phyloP scores from a whole-genome alignment of 1,140 invertebrate genomes.

The Stegodyphus mimosarum region DNA sequence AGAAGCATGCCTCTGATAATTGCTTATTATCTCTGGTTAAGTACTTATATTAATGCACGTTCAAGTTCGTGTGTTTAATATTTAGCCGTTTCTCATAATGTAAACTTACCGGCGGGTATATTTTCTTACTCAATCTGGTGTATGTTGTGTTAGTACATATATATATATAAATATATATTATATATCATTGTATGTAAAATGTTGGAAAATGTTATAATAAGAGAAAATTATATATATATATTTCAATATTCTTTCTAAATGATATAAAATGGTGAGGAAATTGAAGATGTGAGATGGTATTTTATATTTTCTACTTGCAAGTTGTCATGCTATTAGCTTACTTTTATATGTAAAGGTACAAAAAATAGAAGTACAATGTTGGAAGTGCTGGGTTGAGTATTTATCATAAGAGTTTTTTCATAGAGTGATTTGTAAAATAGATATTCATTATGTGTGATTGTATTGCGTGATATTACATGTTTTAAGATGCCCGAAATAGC shows the following conservation, averaged over 20 bases:
- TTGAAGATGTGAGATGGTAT: conserved; percentile 43
- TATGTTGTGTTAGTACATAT: conserved; percentile 55
- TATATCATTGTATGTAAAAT: conserved; percentile 60
- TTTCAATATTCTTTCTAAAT: conserved; percentile 60
- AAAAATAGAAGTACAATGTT: conserved; percentile 49
- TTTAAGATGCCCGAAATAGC: conserved; percentile 11
- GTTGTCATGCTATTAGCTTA: conserved; percentile 58
- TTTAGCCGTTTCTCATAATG: conserved; percentile 57
- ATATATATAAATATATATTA: conserved; percentile 59
- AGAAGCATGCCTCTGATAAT: conserved; percentile 30
- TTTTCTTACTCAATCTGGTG: conserved; percentile 58
- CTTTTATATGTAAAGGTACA: conserved; percentile 58
- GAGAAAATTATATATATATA: conserved; percentile 53
- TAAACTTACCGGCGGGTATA: conserved; percentile 58
- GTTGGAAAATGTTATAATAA: conserved; percentile 57
- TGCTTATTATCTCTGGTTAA: conserved; percentile 40
- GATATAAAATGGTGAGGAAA: conserved; percentile 40
- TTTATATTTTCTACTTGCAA: conserved; percentile 60
- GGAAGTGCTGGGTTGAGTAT: conserved; percentile 12
- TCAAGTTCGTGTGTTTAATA: conserved; percentile 48
- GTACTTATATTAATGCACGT: conserved; percentile 44
- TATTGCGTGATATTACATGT: conserved; percentile 42
- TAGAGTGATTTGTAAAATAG: conserved; percentile 53
- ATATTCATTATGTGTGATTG: conserved; percentile 46
- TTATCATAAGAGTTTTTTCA: conserved; percentile 34